phyloP scores from a whole-genome alignment of 2,797 vertebrate species.

The Cryptoblepharus egeriae region DNA sequence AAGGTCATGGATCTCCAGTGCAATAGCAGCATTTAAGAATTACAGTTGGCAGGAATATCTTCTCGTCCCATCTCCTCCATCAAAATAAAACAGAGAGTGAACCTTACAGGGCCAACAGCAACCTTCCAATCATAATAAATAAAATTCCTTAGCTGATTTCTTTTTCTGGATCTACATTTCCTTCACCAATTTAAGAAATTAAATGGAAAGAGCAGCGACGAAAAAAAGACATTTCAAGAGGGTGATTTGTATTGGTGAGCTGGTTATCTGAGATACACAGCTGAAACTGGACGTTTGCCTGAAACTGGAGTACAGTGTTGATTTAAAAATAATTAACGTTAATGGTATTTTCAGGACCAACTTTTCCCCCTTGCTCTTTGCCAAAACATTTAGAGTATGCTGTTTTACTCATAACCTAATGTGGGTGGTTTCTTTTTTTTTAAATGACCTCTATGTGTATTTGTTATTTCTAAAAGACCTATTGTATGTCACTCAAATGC shows the following conservation, averaged over 20 bases:
- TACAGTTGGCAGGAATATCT: slow-evolving; percentile 71
- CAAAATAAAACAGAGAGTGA: slow-evolving; percentile 84
- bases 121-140: slow-evolving; percentile 82
- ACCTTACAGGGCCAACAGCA: slow-evolving; percentile 74
- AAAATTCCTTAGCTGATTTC: slow-evolving; percentile 78
- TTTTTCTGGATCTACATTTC: slow-evolving; percentile 74
- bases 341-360: slow-evolving; percentile 76
- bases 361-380: slow-evolving; percentile 60
- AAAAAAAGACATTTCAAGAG: slow-evolving; percentile 63
- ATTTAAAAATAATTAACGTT: slow-evolving; percentile 80
- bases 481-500: slow-evolving; percentile 37
- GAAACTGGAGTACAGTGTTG: slow-evolving; percentile 71
- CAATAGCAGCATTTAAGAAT: slow-evolving; percentile 75
- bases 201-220: slow-evolving; percentile 64
- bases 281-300: slow-evolving; percentile 73
- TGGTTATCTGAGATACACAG: slow-evolving; percentile 74
- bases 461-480: slow-evolving; percentile 65
- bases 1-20: slow-evolving; percentile 68
- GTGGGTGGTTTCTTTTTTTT: slow-evolving; percentile 61
- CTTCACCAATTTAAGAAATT: slow-evolving; percentile 75
- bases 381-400: slow-evolving; percentile 72
- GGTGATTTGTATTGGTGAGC: slow-evolving; percentile 56
- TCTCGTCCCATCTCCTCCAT: slow-evolving; percentile 76
- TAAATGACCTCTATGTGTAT: slow-evolving; percentile 42
- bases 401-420: slow-evolving; percentile 71